Conservation (phyloP, 1,140 invertebrate genomes). For the Caerostris extrusa region DNA sequence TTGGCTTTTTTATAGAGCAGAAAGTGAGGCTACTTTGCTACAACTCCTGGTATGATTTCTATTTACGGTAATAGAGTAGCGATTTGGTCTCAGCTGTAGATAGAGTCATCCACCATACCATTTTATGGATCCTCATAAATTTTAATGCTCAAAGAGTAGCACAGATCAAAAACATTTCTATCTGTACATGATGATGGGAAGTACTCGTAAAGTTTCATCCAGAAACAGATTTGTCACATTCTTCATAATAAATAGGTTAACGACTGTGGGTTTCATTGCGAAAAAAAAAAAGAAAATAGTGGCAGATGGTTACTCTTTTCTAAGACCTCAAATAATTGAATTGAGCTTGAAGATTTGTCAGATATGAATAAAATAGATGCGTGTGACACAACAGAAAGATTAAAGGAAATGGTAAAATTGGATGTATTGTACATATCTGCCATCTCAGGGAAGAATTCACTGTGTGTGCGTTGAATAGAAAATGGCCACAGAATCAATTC, state of each 20-base stretch:
- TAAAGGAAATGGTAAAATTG: background rate
- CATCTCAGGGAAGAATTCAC: background rate
- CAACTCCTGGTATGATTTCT: background rate
- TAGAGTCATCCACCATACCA: background rate
- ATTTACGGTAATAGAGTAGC: slow-evolving; percentile 5
- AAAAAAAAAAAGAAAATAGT: background rate
- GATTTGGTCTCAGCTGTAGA: slow-evolving; percentile 6
- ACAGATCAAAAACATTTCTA: background rate
- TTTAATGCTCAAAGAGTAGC: background rate
- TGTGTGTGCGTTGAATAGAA: too few species aligned
- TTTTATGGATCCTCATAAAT: background rate
- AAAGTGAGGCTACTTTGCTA: background rate
- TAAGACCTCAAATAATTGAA: background rate
- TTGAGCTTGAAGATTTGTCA: background rate
- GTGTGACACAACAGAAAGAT: background rate
- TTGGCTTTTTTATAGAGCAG: too few species aligned
- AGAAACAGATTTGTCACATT: background rate
- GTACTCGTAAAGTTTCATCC: background rate
- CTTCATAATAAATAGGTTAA: background rate
- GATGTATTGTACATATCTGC: background rate
- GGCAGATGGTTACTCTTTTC: background rate
- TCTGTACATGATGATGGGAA: background rate
- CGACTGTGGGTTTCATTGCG: background rate
- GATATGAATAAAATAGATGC: background rate
- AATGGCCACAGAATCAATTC: too few species aligned